phyloP scores from a whole-genome alignment of 2,797 vertebrate species.

The Rhabdophis nuchalis region DNA sequence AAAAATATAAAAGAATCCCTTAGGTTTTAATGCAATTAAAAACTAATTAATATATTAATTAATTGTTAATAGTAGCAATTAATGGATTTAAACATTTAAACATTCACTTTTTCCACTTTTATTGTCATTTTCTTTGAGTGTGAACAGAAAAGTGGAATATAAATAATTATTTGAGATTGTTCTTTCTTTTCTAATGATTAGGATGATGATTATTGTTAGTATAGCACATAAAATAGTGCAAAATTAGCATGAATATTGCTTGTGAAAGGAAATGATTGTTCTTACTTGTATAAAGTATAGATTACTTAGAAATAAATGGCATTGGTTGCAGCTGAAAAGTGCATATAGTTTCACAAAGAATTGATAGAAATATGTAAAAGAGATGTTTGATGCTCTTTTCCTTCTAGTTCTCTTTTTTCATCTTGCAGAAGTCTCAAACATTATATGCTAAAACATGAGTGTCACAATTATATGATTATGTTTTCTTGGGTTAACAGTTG shows the following conservation, averaged over 20 bases:
- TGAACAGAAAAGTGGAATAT: neutral
- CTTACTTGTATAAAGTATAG: neutral
- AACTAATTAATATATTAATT: no score
- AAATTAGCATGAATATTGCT: neutral
- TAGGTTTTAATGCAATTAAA: neutral
- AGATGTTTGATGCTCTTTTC: neutral
- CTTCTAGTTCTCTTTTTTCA: neutral
- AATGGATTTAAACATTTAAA: neutral
- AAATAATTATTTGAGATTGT: neutral
- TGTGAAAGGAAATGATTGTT: neutral
- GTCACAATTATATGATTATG: neutral
- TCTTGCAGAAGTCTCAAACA: no score
- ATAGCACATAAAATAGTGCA: neutral
- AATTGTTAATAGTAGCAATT: neutral
- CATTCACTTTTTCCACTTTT: neutral
- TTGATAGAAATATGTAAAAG: neutral
- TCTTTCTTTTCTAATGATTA: neutral
- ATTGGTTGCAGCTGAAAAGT: neutral
- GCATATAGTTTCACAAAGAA: neutral
- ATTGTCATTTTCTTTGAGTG: neutral
- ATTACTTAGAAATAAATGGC: neutral
- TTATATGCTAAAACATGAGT: neutral
- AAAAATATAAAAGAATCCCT: neutral
- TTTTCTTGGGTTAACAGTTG: conserved; percentile 62
- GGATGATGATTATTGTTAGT: neutral